Evolutionary conservation across 1,140 invertebrate species (phyloP), one percentile per base, ranked within the genome.

Genomic region (Lepidurus packardi): DNA sequence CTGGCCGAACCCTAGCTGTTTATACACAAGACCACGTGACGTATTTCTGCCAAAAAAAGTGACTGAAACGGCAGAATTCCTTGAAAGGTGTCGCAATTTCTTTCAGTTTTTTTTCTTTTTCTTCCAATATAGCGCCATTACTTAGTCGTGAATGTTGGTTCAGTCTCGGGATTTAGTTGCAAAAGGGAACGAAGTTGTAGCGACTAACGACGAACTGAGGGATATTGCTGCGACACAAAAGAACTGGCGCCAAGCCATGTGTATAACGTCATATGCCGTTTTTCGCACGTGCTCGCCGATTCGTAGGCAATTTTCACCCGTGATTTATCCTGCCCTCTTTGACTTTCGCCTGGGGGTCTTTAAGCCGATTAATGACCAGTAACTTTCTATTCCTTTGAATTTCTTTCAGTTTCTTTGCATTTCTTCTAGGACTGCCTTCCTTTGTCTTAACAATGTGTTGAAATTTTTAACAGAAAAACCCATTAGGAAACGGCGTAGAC

Each of bases 1-100:
- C 53, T 65, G 53, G 53, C 53, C 21, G 21, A 7, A 21, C 6
- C 53, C 8, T 7, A 65, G 53, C 34, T 65, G 53, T 65, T 65
- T 65, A 65, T 65, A 65, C 53, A 65, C 53, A 65, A 8, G 8
- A 8, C n/a, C 53, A 65, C 53, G 53, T 65, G 53, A 65, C n/a
- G 16, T 65, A n/a, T n/a, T n/a, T 13, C 6, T 21, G 53, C 53
- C 16, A 21, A 65, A 65, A 65, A 65, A 65, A 16, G 1, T 9
- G n/a, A 4, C 8, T 1, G 16, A 16, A n/a, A 47, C 1, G 16
- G 16, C 21, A n/a, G 53, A 13, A 65, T 1, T 11, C 0, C n/a
- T 9, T 65, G 13, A 13, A 21, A 13, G 45, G 1, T 11, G 2
- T 21, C 16, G 21, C 9, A 65, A 21, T 65, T 65, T 1, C 1